phyloP scores from a whole-genome alignment of 1,140 invertebrate species.

The Wiebesia pumilae region DNA sequence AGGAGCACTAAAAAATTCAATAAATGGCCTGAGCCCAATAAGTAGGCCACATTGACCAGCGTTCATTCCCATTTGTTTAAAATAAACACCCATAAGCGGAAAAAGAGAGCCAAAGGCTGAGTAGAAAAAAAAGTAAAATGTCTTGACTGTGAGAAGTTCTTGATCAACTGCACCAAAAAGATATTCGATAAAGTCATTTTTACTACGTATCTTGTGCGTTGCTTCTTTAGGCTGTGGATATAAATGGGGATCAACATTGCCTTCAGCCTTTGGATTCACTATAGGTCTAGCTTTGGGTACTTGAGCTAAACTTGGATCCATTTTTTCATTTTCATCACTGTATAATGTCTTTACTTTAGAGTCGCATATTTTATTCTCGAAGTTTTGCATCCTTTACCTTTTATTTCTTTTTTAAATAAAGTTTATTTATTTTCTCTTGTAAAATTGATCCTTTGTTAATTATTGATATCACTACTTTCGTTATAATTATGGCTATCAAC shows the following conservation, averaged over 20 bases:
- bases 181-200: slow-evolving; percentile 87
- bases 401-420: neutral
- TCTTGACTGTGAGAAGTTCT: slow-evolving; percentile 93
- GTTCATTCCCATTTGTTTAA: slow-evolving; percentile 99
- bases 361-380: no score
- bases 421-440: neutral
- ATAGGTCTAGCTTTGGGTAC: slow-evolving; percentile 76
- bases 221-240: slow-evolving; percentile 90
- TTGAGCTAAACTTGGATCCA: slow-evolving; percentile 58
- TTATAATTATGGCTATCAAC: neutral
- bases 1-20: slow-evolving; percentile 97
- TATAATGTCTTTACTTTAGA: neutral
- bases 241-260: slow-evolving; percentile 84
- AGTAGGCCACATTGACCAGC: slow-evolving; percentile 94
- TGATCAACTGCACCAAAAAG: slow-evolving; percentile 90
- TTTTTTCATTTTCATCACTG: neutral
- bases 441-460: neutral
- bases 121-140: slow-evolving; percentile 99
- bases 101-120: slow-evolving; percentile 98
- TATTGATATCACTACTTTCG: neutral
- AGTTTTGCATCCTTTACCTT: slow-evolving; percentile 9
- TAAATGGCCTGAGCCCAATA: slow-evolving; percentile 94
- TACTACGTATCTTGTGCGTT: slow-evolving; percentile 91
- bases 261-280: slow-evolving; percentile 83
- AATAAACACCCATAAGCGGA: slow-evolving; percentile 98